Evolutionary conservation across 2,113 vertebrate genomes (phyloP).

Genomic region (Numenius arquata): DNA sequence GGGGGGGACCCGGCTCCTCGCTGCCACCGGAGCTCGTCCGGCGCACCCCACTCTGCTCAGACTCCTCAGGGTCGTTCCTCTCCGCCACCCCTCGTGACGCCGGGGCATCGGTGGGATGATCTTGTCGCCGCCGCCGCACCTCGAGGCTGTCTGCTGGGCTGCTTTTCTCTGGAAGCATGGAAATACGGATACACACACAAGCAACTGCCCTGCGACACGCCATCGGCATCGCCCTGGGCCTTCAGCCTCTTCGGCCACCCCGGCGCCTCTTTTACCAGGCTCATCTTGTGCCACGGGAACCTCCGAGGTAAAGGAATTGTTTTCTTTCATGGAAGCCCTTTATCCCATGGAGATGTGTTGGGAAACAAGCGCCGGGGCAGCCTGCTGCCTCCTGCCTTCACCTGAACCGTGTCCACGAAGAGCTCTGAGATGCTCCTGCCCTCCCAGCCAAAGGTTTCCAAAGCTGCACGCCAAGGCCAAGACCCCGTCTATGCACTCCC

Average conservation of each 20-base stretch:
- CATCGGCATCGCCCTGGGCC: fast-evolving
- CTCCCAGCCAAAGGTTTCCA: constrained; percentile 36
- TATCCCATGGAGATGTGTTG: background rate
- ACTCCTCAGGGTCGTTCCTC: background rate
- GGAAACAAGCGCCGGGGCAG: background rate
- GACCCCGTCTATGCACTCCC: background rate
- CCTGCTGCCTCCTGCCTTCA: background rate
- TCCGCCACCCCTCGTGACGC: fast-evolving
- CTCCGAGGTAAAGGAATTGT: background rate
- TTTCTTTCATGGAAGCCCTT: background rate
- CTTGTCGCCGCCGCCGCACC: fast-evolving
- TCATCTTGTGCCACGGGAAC: background rate
- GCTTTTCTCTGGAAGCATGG: background rate
- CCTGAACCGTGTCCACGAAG: background rate
- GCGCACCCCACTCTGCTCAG: fast-evolving
- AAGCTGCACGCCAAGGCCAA: constrained; percentile 21
- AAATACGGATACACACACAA: fast-evolving
- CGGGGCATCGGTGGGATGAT: fast-evolving
- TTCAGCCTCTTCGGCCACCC: background rate
- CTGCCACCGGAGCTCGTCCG: fast-evolving
- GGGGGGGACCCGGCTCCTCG: background rate
- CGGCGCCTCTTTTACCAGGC: background rate
- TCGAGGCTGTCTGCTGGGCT: background rate
- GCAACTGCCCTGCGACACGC: fast-evolving
- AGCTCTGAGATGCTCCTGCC: background rate